Evolutionary conservation across 2,113 vertebrate genomes (phyloP).

Genomic region (Corythornis madagascariensis): DNA sequence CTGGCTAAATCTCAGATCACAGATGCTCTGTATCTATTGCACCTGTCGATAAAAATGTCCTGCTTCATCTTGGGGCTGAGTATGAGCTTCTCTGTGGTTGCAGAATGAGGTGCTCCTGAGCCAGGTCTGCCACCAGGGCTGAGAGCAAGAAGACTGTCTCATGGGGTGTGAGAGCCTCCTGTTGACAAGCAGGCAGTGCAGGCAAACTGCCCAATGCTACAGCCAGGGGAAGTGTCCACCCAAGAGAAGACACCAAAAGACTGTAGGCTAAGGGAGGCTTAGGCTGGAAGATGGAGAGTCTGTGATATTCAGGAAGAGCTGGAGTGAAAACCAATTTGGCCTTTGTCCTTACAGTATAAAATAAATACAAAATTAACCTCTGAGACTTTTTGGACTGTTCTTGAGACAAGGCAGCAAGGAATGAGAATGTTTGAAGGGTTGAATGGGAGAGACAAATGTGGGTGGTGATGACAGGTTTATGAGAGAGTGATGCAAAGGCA

Average conservation of each 20-base stretch:
- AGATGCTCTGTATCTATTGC: background rate
- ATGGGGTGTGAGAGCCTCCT: background rate
- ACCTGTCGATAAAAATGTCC: background rate
- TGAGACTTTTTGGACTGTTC: background rate
- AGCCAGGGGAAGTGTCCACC: background rate
- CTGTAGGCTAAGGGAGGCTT: rapidly evolving
- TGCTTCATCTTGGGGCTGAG: background rate
- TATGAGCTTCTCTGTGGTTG: background rate
- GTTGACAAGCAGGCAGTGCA: background rate
- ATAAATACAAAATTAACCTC: no score
- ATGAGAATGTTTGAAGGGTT: background rate
- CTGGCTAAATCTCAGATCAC: background rate
- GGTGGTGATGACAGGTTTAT: background rate
- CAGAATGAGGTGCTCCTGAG: background rate
- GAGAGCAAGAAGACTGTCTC: background rate
- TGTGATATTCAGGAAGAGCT: background rate
- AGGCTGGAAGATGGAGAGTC: background rate
- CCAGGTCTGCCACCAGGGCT: background rate
- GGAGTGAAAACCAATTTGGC: background rate
- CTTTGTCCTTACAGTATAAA: background rate
- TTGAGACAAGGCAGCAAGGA: background rate
- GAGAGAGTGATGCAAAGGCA: background rate
- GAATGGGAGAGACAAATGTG: background rate
- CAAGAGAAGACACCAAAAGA: background rate
- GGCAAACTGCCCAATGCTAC: background rate